A percentile compares a stretch with the other conserved stretches of the same genome.
Evolutionary conservation across 64 coral and sea anemone genomes (phyloP).

Genomic region (Anthopleura sola): DNA sequence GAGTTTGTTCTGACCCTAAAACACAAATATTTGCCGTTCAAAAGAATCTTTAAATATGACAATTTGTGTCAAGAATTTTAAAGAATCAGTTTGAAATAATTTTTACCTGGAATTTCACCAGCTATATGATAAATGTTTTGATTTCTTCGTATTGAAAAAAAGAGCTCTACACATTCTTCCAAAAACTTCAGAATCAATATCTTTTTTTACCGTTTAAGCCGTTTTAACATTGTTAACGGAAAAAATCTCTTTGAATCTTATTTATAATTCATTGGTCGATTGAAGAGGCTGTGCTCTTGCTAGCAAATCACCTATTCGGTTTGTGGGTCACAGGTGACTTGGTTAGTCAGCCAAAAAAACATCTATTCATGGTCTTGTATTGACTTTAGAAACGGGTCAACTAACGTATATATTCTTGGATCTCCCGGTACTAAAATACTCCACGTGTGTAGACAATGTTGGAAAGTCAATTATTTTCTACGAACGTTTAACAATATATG

Average conservation of each 20-base stretch:
- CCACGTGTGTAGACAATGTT: not conserved
- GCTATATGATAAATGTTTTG: not conserved
- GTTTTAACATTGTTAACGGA: not conserved
- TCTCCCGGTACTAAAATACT: not conserved
- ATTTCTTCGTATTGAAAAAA: not conserved
- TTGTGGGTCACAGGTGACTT: not conserved
- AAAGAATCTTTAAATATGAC: not conserved
- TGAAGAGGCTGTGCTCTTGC: not conserved
- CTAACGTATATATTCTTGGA: not conserved
- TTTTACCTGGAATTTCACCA: not conserved
- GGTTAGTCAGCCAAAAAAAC: not conserved
- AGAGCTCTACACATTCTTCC: not conserved
- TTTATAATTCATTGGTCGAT: not conserved
- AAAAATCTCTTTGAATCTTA: not conserved
- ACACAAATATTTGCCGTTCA: not conserved
- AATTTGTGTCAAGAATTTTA: not conserved
- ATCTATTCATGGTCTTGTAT: not conserved
- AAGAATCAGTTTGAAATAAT: not conserved
- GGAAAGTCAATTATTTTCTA: not conserved
- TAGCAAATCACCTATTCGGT: not conserved
- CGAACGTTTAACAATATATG: not conserved
- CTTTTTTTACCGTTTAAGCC: not conserved
- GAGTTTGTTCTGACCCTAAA: not conserved
- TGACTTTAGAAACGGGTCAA: slow-evolving; percentile 1
- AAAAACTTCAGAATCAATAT: not conserved